Evolutionary conservation across 2,113 vertebrate genomes (phyloP).

Genomic region (Petromus typicus): DNA sequence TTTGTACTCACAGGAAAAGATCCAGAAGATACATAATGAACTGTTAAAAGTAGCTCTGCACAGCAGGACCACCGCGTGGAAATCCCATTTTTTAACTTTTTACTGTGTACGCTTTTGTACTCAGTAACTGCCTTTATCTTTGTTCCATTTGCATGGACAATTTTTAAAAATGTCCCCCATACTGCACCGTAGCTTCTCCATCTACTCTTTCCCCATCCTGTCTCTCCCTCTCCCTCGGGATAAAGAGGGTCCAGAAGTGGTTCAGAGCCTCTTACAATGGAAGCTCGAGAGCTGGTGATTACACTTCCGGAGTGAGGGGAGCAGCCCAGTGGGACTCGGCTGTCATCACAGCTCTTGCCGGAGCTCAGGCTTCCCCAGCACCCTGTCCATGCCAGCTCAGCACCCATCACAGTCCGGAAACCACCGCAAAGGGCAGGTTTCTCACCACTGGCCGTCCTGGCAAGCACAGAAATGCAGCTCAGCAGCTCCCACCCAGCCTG

Average conservation of each 20-base stretch:
- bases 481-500: background rate
- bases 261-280: background rate
- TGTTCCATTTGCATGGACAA: background rate
- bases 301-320: background rate
- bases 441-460: background rate
- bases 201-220: background rate
- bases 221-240: background rate
- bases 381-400: background rate
- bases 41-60: background rate
- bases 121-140: background rate
- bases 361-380: background rate
- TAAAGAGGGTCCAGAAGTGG: background rate
- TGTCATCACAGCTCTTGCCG: background rate
- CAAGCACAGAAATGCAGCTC: background rate
- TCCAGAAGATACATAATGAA: background rate
- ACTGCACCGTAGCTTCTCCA: background rate
- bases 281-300: background rate
- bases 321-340: background rate
- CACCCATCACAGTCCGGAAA: background rate
- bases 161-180: background rate
- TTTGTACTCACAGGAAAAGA: background rate
- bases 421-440: background rate
- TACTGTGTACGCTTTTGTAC: background rate
- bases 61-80: background rate
- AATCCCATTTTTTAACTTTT: background rate